Base-by-base conservation (phyloP, 2,797 vertebrate species). In the Gadopsis marmoratus region DNA sequence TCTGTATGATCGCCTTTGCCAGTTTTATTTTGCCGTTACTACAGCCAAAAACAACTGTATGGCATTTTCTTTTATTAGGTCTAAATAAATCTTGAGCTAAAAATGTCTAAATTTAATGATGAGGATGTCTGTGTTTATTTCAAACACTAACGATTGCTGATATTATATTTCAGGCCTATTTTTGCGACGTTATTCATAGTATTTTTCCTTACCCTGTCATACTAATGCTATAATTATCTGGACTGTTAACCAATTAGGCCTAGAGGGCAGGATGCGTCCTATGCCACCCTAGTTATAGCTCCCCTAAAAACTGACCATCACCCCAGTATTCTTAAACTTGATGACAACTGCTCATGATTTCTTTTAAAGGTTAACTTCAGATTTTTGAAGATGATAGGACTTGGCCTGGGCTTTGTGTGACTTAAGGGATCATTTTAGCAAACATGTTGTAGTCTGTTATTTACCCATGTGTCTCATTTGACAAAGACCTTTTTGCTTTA, bases 91-190 rank as follows among this genome's bases (percentile, higher is more conserved):
- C 39, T 8, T 4, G 23, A 17, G 63, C 73, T 85, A 77, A 81
- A 86, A 71, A 47, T 65, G 60, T 63, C 65, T 64, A 54, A 53
- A 41, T 75, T 71, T 29, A 80, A 67, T 63, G 29, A 68, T 35
- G 55, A 47, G 60, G 61, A 60, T 55, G 54, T 76, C 61, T 74
- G n/a, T 68, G 79, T 84, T 76, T 87, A 87, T 89, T 89, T 89
- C 48, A 78, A 82, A 83, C 58, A 51, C 74, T 71, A 68, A 83
- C 65, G 58, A 60, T 84, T 76, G 62, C 73, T 79, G 48, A 80
- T 83, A 86, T 91, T 87, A 56, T 76, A 74, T 93, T 87, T 88
- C 86, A 78, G 51, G 55, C 41, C 56, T 89, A 90, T 91, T 89
- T 89, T 56, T 79, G 67, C 41, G 2, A 39, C 62, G 66, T 88